These are phyloP conservation scores for Myrmecobius fasciatus DNA, from an alignment of 2,113 vertebrate species.

Conservation along the genomic window DNA sequence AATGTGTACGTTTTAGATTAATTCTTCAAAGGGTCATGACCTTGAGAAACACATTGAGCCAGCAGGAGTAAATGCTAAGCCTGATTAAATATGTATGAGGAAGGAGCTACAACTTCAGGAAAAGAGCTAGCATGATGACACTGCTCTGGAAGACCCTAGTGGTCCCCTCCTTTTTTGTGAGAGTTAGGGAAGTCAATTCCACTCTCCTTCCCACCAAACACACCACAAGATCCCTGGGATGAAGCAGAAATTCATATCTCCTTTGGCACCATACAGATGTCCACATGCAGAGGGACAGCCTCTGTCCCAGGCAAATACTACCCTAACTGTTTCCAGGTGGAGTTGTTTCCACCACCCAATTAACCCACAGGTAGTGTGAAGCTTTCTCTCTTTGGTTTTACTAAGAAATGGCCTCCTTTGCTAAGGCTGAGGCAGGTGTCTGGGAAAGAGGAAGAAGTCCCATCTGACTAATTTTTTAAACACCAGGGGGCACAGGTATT, in stretches of 20 bases:
- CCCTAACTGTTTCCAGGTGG: background rate
- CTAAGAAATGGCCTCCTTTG: background rate
- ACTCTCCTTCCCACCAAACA: fast-evolving
- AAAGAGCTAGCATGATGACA: background rate
- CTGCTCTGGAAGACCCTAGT: conserved; percentile 17
- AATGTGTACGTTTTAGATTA: background rate
- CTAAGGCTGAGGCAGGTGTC: conserved; percentile 10
- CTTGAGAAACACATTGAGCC: conserved; percentile 14
- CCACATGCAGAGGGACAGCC: background rate
- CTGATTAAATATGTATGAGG: background rate
- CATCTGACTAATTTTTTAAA: background rate
- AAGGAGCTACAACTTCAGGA: background rate
- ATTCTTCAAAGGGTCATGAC: conserved; percentile 61
- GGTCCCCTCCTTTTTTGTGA: conserved; percentile 32
- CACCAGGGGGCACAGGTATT: background rate
- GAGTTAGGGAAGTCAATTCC: conserved; percentile 15
- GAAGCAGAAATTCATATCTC: background rate
- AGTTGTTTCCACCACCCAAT: background rate
- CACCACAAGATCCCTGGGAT: background rate
- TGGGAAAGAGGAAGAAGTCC: background rate
- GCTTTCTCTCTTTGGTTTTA: background rate
- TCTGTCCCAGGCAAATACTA: background rate
- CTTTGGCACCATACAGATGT: background rate
- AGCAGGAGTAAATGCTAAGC: conserved; percentile 5
- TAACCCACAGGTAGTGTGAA: fast-evolving